Conservation (phyloP, 1,140 invertebrate species). For the Coelopa frigida region DNA sequence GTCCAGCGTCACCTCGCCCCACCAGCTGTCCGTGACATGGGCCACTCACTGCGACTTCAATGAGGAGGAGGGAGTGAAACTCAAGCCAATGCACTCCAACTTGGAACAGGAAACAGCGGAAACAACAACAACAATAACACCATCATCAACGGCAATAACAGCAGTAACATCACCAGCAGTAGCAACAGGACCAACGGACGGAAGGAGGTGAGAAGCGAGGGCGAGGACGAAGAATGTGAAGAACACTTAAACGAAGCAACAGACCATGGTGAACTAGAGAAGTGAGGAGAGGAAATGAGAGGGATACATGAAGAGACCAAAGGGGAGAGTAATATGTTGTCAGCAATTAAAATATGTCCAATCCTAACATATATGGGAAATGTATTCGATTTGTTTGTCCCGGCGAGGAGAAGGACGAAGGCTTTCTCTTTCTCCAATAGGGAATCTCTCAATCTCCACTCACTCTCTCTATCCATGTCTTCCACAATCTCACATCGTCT, state of each 20-base stretch:
- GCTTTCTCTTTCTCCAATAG: too few species aligned
- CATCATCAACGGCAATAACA: neutral
- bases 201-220: conserved; percentile 23
- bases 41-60: conserved; percentile 33
- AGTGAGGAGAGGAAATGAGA: too few species aligned
- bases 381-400: too few species aligned
- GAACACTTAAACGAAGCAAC: too few species aligned
- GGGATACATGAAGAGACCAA: too few species aligned
- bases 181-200: conserved; percentile 20
- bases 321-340: neutral
- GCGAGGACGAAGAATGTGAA: neutral
- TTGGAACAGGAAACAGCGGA: too few species aligned
- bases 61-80: conserved; percentile 14
- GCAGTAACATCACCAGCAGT: conserved; percentile 10
- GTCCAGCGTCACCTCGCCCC: conserved; percentile 19
- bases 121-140: too few species aligned
- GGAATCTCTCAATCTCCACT: too few species aligned
- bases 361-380: too few species aligned
- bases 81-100: conserved; percentile 3
- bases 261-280: too few species aligned
- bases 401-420: too few species aligned
- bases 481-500: conserved; percentile 5
- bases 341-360: too few species aligned
- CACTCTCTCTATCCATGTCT: neutral
- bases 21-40: conserved; percentile 43